Evolutionary conservation across 2,797 vertebrate genomes (phyloP), one percentile per base, ranked within the genome.

Genomic region (Danio kyathit): DNA sequence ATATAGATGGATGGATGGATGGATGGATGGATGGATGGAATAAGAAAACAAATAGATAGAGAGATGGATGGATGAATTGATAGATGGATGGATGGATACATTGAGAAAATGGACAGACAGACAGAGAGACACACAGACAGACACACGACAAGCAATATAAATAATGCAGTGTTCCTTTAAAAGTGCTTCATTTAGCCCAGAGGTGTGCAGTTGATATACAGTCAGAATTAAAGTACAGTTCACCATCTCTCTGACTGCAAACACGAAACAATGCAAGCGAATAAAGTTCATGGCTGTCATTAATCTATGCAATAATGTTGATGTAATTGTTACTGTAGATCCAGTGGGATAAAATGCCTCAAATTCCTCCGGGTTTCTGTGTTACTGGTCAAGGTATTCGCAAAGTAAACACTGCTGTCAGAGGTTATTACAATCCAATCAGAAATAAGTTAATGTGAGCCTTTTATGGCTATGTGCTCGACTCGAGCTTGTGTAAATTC

Each of bases 391-490:
- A 54, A 67, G 72, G 29, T 77, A n/a, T 74, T 70, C 67, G 59
- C 38, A 72, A 54, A 79, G 67, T 29, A 63, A 79, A 46, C 38
- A 44, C 29, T 63, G 65, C 71, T 80, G 48, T 38, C 63, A 16
- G 41, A 64, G 56, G 44, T 60, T 74, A 51, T 80, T 74, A 76
- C 76, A 21, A 66, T 86, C 54, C 52, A 46, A 82, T 83, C 57
- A 81, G 56, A 74, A 73, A 73, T 51, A 51, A 72, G 57, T 73
- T 57, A 52, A 73, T 41, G 64, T 69, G 59, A 44, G 17, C 88
- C 87, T 87, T 88, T 87, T 89, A 84, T 85, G 85, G 87, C 40
- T 52, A 74, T 71, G 67, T 43, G 51, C 66, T 60, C 65, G 65
- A 29, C 48, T 78, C 70, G 7, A 46, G 65, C 83, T 84, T 59